Evolutionary conservation across 2,797 vertebrate genomes (phyloP), one percentile per base, ranked within the genome.

Genomic region (Sebastes matsubarae): DNA sequence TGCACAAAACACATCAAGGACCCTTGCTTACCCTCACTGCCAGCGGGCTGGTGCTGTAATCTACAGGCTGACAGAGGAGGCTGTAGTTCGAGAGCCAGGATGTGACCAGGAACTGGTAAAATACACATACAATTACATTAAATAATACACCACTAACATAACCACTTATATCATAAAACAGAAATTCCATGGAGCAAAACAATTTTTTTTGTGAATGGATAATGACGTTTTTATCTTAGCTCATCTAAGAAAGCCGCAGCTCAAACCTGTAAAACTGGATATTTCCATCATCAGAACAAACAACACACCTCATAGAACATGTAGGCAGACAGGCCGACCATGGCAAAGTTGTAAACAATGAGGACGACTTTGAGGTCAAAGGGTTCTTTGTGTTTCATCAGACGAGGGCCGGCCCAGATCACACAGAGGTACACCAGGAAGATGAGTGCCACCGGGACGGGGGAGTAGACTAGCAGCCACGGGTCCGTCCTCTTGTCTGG

Each of bases 1-100:
- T 68, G 55, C n/a, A 61, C 50, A 63, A 63, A 16, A 68, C 22
- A 55, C 3, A 58, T 7, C 5, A 50, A 32, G 52, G 57, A 67
- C 9, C 6, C 24, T 20, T 38, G 18, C 79, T 92, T 86, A 96
- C 96, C 94, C 95, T 95, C 84, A 95, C 84, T 12, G 94, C 87
- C 66, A 96, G 92, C 0, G 94, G 92, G 10, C 86, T 96, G 83
- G 0, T 20, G 87, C 92, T 96, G 92, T 96, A 95, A 83, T 95
- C 96, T 27, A 95, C 95, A 10, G 94, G 95, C 83, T 96, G 95
- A 77, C 96, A 96, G 34, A 96, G 91, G 38, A 88, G 94, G 90
- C 95, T 97, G 89, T 95, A 96, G 82, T 88, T 92, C 9, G 87
- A 96, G 68, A 94, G 88, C 87, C 95, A 61, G 1, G 89, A 96